Conservation (phyloP, 2,113 vertebrate genomes). For the Hypocryptadius cinnamomeus region DNA sequence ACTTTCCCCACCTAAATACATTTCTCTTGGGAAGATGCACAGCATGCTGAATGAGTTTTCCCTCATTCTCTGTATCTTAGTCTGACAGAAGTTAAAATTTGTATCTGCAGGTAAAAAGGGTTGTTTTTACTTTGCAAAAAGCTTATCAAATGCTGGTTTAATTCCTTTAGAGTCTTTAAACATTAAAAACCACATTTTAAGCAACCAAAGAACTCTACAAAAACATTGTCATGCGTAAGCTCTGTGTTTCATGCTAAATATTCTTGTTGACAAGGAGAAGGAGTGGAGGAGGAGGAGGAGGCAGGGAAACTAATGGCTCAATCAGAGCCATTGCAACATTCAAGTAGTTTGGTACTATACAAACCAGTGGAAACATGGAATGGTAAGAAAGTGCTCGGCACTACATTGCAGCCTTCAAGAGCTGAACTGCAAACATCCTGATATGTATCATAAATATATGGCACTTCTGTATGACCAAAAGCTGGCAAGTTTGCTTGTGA, state of each 20-base stretch:
- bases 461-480: constrained; percentile 50
- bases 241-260: constrained; percentile 46
- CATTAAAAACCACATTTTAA: constrained; percentile 43
- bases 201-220: constrained; percentile 31
- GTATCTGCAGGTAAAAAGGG: constrained; percentile 4
- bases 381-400: constrained; percentile 61
- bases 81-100: constrained; percentile 15
- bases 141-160: constrained; percentile 54
- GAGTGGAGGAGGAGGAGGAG: neutral
- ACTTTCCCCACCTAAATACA: neutral
- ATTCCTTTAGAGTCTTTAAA: constrained; percentile 28
- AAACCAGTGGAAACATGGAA: constrained; percentile 42
- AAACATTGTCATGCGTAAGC: constrained; percentile 36
- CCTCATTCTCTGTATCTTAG: constrained; percentile 5
- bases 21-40: neutral
- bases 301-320: constrained; percentile 19
- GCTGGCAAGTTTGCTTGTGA: constrained; percentile 41
- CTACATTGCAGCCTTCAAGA: constrained; percentile 32
- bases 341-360: constrained; percentile 44
- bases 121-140: constrained; percentile 21
- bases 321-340: constrained; percentile 61
- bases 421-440: constrained; percentile 47
- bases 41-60: constrained; percentile 4
- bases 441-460: constrained; percentile 69
- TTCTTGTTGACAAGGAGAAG: constrained; percentile 4